Evolutionary conservation across 2,113 vertebrate genomes (phyloP).

Genomic region (Mungos mungo): DNA sequence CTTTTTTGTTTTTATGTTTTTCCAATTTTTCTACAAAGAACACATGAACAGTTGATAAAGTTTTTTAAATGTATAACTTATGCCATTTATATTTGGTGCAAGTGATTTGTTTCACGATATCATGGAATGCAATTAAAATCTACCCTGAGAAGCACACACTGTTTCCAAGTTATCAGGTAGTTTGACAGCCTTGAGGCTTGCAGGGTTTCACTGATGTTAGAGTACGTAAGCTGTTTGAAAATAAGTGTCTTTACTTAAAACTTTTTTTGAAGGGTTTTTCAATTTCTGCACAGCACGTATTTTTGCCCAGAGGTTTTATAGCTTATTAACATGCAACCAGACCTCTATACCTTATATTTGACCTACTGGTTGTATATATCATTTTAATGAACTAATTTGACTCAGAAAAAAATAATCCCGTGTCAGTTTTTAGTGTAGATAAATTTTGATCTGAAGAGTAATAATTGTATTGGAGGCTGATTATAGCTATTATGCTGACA

Average conservation of each 20-base stretch:
- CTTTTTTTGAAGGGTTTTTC: background rate
- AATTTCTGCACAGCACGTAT: background rate
- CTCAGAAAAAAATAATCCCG: background rate
- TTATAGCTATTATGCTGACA: background rate
- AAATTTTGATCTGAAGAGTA: slow-evolving; percentile 43
- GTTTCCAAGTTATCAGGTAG: background rate
- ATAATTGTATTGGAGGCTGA: slow-evolving; percentile 13
- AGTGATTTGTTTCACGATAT: background rate
- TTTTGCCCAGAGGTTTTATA: slow-evolving; percentile 17
- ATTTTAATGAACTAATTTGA: slow-evolving; percentile 45
- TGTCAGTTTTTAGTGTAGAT: slow-evolving; percentile 52
- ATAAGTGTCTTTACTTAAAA: slow-evolving; percentile 20
- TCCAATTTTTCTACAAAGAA: background rate
- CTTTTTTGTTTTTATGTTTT: background rate
- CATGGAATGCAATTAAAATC: slow-evolving; percentile 11
- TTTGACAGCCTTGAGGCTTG: slow-evolving; percentile 30
- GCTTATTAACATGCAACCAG: slow-evolving; percentile 14
- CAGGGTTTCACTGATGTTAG: background rate
- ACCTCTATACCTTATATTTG: background rate
- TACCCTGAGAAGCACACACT: background rate
- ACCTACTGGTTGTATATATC: slow-evolving; percentile 15
- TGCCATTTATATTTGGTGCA: background rate
- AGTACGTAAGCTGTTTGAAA: background rate
- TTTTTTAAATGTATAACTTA: background rate
- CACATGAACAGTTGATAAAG: background rate